Evolutionary conservation across 1,140 invertebrate genomes (phyloP), one percentile per base, ranked within the genome.

Genomic region (Whitmania pigra): DNA sequence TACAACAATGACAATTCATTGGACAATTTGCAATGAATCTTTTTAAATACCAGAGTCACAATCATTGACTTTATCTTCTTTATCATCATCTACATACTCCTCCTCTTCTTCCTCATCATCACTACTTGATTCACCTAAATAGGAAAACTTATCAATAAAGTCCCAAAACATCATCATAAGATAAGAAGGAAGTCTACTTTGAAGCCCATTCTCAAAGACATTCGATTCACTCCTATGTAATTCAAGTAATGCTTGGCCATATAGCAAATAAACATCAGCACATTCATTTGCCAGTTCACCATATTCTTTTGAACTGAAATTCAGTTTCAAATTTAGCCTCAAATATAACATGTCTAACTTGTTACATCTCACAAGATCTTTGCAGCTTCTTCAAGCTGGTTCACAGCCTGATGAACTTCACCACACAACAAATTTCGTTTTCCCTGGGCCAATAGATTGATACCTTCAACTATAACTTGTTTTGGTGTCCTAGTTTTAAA

Each of bases 221-320:
- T 87, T 89, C 76, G 85, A 86, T 78, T 95, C 91, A 76, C 89
- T 87, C 76, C 92, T 84, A 0, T 89, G 87, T 53, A 93, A 78
- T 73, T 90, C 90, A 25, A 94, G 83, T 6, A 95, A 82, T 5
- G 92, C 87, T 78, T 88, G 88, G 0, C 91, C 90, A 80, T 89
- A 89, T 67, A 85, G 84, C 73, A 90, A 87, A 80, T 93, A 93
- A 17, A 89, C 88, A 68, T 93, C 91, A 18, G 87, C 91, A 79
- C 89, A 89, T 78, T 93, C 88, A 75, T 88, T 86, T 0, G 87
- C 87, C 17, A 86, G 85, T 69, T 92, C 89, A 2, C 91, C 90
- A 82, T 89, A 87, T 73, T 88, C 83, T 53, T 75, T 75, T 20
- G 79, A 75, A 25, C 78, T 80, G 72, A 53, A 69, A 74, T 9